Base-by-base conservation (phyloP, 2,797 vertebrate species). In the Amniataba percoides region DNA sequence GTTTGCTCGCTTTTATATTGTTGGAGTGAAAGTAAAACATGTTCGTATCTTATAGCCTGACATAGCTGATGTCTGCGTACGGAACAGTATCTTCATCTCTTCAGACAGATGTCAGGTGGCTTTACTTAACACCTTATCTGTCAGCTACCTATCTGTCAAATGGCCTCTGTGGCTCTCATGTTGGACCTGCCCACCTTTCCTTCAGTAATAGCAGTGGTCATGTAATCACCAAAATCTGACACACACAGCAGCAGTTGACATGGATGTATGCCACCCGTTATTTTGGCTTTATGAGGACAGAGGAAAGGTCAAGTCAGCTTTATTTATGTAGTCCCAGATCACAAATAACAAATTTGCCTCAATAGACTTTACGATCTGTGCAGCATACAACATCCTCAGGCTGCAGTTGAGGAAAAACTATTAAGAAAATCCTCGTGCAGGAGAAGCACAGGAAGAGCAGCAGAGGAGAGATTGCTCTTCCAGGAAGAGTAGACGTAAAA, bases 101-200 rank as follows among this genome's bases (percentile, higher is more conserved):
- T 42, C 63, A 62, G 63, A 76, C 57, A 49, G 63, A 75, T 61
- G 67, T 57, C 68, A 49, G 36, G 49, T 7, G 27, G 25, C 43
- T 61, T 71, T 39, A 57, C 51, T 55, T 45, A 46, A 53, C 65
- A 59, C 21, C 55, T 18, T 36, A 19, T 74, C 59, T 43, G 60
- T 51, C 49, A 31, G 43, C 55, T 39, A 48, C 62, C 53, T 58
- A 56, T 51, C 67, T 58, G 57, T 78, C 61, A 77, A 16, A 53
- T 52, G n/a, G 42, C 21, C 27, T 71, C 57, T 58, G 48, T 7
- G 39, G 62, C 43, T 57, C 27, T 73, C 56, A 39, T 25, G 51
- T 48, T 75, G 61, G 72, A 80, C 48, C 51, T 11, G 34, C 7
- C 68, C 27, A 78, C 40, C 42, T 43, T 48, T 13, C 25, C 1